Conservation (phyloP, 2,113 vertebrate species). For the Gorsachius goisagi region DNA sequence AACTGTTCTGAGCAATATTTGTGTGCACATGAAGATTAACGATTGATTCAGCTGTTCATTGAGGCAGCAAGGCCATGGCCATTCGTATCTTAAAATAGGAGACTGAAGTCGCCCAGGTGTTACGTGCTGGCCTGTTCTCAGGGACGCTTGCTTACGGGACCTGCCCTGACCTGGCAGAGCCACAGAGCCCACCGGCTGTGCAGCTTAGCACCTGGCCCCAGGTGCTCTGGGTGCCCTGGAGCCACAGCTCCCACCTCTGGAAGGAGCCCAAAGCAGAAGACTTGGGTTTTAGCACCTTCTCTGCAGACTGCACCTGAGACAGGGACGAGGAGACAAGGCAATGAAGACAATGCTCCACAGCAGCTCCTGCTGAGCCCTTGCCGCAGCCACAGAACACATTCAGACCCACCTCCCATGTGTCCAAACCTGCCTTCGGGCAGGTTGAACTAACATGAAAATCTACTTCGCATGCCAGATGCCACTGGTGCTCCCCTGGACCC, state of each 20-base stretch:
- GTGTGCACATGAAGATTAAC: not conserved
- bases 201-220: not conserved
- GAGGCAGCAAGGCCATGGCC: not conserved
- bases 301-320: not conserved
- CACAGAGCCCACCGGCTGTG: rapidly evolving
- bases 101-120: not conserved
- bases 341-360: not conserved
- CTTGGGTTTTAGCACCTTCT: not conserved
- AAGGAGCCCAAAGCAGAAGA: not conserved
- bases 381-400: rapidly evolving
- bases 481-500: not conserved
- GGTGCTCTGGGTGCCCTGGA: not conserved
- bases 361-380: not conserved
- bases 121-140: not conserved
- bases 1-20: not conserved
- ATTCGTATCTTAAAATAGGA: not conserved
- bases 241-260: not conserved
- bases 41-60: not conserved
- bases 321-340: not conserved
- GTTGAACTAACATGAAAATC: not conserved
- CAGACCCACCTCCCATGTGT: not conserved
- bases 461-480: not conserved
- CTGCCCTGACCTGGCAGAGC: not conserved
- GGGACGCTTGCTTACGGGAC: not conserved
- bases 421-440: not conserved